Percentiles rank a stretch among this genome's conserved stretches.
Evolutionary conservation across 2,113 vertebrate genomes (phyloP).

Genomic region (Synodontis membranacea): DNA sequence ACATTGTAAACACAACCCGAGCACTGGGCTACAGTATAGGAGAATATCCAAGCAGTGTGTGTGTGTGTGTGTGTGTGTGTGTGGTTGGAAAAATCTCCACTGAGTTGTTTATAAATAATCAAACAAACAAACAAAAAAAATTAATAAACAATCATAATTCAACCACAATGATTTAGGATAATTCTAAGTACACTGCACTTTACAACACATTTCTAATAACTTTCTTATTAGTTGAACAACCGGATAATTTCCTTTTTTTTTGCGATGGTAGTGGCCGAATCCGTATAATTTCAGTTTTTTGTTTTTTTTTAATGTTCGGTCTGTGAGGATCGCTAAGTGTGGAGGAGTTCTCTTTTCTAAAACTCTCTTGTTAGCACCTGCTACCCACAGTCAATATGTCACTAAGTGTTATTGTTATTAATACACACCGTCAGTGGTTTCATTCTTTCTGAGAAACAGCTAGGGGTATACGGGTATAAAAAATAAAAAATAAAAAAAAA

Average conservation of each 20-base stretch:
- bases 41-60: background rate
- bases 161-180: background rate
- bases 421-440: background rate
- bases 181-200: background rate
- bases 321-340: background rate
- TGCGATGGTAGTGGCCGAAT: background rate
- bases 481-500: background rate
- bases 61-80: background rate
- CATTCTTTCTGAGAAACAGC: background rate
- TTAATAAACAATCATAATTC: background rate
- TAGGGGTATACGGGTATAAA: background rate
- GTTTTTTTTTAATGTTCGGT: background rate
- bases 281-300: background rate
- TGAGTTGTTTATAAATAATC: background rate
- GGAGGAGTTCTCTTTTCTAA: background rate
- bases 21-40: background rate
- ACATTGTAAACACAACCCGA: background rate
- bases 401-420: background rate
- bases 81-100: background rate
- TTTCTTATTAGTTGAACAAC: background rate
- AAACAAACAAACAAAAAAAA: background rate
- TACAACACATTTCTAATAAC: background rate
- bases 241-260: background rate
- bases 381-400: background rate
- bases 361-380: background rate